Evolutionary conservation across 1,140 invertebrate genomes (phyloP), one percentile per base, ranked within the genome.

Genomic region (Cylas formicarius): DNA sequence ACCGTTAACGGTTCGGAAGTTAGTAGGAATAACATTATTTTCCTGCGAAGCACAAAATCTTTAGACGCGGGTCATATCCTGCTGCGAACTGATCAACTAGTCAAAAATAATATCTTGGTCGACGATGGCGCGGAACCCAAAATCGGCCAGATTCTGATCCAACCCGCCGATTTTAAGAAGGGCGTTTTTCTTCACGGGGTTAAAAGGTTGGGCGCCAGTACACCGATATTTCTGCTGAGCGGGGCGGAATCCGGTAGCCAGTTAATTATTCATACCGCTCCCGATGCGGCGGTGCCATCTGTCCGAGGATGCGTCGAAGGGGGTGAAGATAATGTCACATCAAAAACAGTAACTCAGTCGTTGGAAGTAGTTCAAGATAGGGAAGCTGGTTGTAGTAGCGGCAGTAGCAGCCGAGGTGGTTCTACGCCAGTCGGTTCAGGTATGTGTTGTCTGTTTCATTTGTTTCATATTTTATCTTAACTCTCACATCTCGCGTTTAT

Each of bases 191-290:
- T 65, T 24, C 63, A 65, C 37, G 59, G 60, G 17, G 58, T 63
- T 10, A 65, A 65, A 52, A 52, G 63, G 29, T 50, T 64, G 26
- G 53, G 60, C 10, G 40, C 50, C n/a, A 56, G 58, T 11, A 52
- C 61, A 10, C 63, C 63, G 17, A 63, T 65, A 26, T 57, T 65
- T 18, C 45, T 65, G 21, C 44, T 65, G 21, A 63, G 60, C 45
- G 57, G 60, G 41, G 52, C 52, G 37, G 63, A 65, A 48, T 53
- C 51, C 24, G 52, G 56, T 22, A 57, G 61, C 18, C 61, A 63
- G 44, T 56, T 65, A 29, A 46, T 65, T 11, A 63, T 65, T 14
- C 63, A 65, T 35, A 60, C 63, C 13, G 52, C 57, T n/a, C 38
- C 55, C 4, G 45, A 53, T 32, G 41, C 47, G 16, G 48, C 50